Percentiles rank a stretch among this genome's conserved stretches.
Evolutionary conservation across 2,888 invertebrate species (phyloP).

Genomic region (Allolobophora icterica): DNA sequence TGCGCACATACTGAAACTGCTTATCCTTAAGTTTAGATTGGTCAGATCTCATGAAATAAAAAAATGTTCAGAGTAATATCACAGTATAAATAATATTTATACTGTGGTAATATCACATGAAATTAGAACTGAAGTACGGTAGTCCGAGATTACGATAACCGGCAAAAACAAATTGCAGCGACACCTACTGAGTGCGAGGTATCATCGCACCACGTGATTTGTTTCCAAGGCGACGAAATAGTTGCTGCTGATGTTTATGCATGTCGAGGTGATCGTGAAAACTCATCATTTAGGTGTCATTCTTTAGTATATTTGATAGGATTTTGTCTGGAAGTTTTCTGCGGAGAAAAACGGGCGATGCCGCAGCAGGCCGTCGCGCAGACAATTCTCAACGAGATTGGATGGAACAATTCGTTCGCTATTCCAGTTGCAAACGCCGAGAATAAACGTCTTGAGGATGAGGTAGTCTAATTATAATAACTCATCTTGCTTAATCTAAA

Average conservation of each 20-base stretch:
- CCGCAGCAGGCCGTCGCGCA: background rate
- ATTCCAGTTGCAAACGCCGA: slow-evolving; percentile 65
- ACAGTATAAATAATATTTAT: too few relatives aligned
- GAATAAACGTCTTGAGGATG: slow-evolving; percentile 62
- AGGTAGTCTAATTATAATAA: too few relatives aligned
- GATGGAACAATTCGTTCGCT: slow-evolving; percentile 65
- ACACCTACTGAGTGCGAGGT: background rate
- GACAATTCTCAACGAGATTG: slow-evolving; percentile 58
- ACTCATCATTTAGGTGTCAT: background rate
- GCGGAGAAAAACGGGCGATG: slow-evolving; percentile 23
- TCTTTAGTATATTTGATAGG: background rate
- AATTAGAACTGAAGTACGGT: too few relatives aligned
- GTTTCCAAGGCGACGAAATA: background rate
- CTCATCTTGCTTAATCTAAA: too few relatives aligned
- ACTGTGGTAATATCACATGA: too few relatives aligned
- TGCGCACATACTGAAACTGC: too few relatives aligned
- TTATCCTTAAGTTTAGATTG: too few relatives aligned
- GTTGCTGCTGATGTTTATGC: background rate
- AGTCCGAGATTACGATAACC: too few relatives aligned
- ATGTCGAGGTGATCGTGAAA: background rate
- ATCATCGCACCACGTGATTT: background rate
- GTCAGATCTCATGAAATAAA: too few relatives aligned
- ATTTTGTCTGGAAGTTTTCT: background rate
- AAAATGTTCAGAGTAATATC: too few relatives aligned
- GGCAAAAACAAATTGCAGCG: background rate